These are phyloP conservation scores for Bibio marci DNA, from an alignment of 2,888 invertebrate species.

Conservation along the genomic window DNA sequence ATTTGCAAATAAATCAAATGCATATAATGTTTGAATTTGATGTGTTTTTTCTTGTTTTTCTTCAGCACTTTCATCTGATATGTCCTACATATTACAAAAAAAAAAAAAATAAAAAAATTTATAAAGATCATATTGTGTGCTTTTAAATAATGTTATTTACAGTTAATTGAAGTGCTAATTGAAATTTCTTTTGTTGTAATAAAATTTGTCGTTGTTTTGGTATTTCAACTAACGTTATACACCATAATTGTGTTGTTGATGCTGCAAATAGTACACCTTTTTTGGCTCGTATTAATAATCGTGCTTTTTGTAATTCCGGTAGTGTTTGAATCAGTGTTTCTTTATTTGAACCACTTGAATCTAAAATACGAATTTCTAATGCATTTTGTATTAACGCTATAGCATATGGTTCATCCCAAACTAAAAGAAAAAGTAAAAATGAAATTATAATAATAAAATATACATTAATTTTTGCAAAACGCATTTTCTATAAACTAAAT, in stretches of 20 bases:
- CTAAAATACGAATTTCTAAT: conserved; percentile 73
- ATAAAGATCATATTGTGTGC: no score
- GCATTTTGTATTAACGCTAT: conserved; percentile 68
- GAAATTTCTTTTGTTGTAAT: conserved; percentile 80
- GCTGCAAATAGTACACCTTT: conserved; percentile 74
- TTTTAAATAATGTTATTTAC: no score
- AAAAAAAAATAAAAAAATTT: no score
- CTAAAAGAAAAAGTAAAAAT: conserved; percentile 21
- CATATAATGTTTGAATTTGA: conserved; percentile 79
- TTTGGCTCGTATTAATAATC: conserved; percentile 54
- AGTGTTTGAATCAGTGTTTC: conserved; percentile 55
- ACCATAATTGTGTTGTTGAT: conserved; percentile 78
- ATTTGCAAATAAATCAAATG: conserved; percentile 78
- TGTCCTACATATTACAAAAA: conserved; percentile 37
- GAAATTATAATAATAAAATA: not conserved
- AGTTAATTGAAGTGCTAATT: conserved; percentile 78
- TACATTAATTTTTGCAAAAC: not conserved
- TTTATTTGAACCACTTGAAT: conserved; percentile 46
- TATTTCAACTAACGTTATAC: conserved; percentile 63
- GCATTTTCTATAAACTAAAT: not conserved
- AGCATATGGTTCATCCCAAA: conserved; percentile 87
- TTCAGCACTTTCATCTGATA: conserved; percentile 62
- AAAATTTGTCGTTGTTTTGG: conserved; percentile 70
- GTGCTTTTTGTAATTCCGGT: conserved; percentile 53
- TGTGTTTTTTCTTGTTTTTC: conserved; percentile 67